A percentile compares a stretch with the other conserved stretches of the same genome.
phyloP scores from a whole-genome alignment of 2,888 invertebrate genomes.

The Lasioglossum leucozonium region DNA sequence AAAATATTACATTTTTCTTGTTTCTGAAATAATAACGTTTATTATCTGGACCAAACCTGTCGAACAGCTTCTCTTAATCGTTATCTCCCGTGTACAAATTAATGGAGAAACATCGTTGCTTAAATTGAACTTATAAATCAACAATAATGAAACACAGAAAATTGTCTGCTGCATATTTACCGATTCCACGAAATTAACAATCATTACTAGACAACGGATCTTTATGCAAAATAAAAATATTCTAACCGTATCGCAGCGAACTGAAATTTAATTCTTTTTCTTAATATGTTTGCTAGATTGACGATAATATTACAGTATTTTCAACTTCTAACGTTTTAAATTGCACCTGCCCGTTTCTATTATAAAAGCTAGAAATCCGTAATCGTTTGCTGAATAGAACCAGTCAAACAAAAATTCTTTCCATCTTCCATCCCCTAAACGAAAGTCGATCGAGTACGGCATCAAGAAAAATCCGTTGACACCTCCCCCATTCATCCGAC shows the following conservation, averaged over 20 bases:
- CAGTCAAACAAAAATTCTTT: neutral
- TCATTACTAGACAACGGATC: too few species aligned
- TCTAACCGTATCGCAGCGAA: neutral
- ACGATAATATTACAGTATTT: neutral
- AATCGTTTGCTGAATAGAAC: neutral
- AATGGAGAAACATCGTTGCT: neutral
- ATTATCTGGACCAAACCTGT: neutral
- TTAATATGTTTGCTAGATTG: neutral
- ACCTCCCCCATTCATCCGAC: neutral
- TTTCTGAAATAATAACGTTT: neutral
- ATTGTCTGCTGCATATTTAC: neutral
- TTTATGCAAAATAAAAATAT: too few species aligned
- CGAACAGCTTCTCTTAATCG: neutral
- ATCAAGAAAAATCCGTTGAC: neutral
- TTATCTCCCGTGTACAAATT: neutral
- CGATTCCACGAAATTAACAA: too few species aligned
- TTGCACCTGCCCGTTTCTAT: neutral
- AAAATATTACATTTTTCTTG: neutral
- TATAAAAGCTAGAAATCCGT: neutral
- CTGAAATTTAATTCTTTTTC: neutral
- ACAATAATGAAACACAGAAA: neutral
- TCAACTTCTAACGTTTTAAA: neutral
- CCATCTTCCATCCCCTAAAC: neutral
- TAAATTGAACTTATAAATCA: neutral
- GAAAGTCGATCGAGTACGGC: neutral